Evolutionary conservation across 2,113 vertebrate species (phyloP), one percentile per base, ranked within the genome.

Genomic region (Pteronura brasiliensis): DNA sequence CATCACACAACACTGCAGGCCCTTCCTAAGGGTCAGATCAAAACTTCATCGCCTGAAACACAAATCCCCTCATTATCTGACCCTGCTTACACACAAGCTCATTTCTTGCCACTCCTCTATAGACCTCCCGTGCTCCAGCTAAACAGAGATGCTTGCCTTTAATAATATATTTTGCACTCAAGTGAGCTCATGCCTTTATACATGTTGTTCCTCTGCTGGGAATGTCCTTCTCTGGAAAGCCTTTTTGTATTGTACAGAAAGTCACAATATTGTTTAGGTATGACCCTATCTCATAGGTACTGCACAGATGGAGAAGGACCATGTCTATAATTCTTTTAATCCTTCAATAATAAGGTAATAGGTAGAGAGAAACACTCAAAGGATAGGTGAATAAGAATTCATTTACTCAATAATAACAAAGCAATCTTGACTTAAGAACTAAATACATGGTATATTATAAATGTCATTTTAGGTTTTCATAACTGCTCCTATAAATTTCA

Each of bases 401-500:
- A 88, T 34, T 90, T 72, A 87, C 4, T 90, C 55, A 95, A 52
- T 44, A 82, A 81, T 31, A 69, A 69, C 31, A 82, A 76, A 88
- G 11, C n/a, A 95, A 34, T 90, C 39, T 47, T 85, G 31, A 80
- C 47, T 85, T 95, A 96, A 72, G 9, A 91, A 20, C 25, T 57
- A 59, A 90, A 39, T 57, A 21, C 13, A 49, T 17, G 44, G 8
- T 79, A 17, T 29, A 49, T 57, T 93, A 55, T 44, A 89, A 72
- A 67, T 34, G 42, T 52, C 44, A 89, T 79, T 89, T 96, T 52
- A 49, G 44, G 7, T 65, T 79, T 83, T 94, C 36, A 93, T 74
- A 82, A 88, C 7, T 87, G 34, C n/a, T 90, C 92, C 11, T 92
- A 57, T 84, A 95, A 80, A 93, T 92, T 76, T 83, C n/a, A 82